Evolutionary conservation across 2,113 vertebrate species (phyloP).

Genomic region (Galemys pyrenaicus): DNA sequence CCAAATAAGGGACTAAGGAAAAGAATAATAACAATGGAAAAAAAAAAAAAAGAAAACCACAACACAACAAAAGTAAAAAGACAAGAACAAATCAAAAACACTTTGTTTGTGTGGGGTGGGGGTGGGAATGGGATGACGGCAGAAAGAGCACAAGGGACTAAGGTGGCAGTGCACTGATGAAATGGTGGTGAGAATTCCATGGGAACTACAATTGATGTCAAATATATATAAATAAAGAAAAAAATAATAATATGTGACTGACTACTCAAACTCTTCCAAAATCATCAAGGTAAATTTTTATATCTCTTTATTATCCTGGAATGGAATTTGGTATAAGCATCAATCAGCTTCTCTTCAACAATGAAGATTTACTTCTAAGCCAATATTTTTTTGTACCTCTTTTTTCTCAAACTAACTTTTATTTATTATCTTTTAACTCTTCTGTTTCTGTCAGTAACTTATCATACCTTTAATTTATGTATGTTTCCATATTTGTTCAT

Average conservation of each 20-base stretch:
- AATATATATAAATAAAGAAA: too few species aligned
- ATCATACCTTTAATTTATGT: not conserved
- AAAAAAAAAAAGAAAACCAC: too few species aligned
- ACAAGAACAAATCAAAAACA: too few species aligned
- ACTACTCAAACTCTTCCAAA: not conserved
- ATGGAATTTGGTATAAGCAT: not conserved
- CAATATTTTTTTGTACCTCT: not conserved
- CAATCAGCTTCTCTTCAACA: not conserved
- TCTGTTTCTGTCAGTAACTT: not conserved
- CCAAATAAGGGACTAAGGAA: too few species aligned
- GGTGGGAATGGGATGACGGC: too few species aligned
- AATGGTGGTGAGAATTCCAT: too few species aligned
- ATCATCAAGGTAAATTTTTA: not conserved
- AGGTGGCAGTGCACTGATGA: too few species aligned
- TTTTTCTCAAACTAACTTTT: not conserved
- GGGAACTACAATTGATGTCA: too few species aligned
- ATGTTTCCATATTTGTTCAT: not conserved
- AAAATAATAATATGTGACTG: not conserved
- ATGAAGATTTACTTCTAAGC: not conserved
- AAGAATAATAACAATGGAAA: too few species aligned
- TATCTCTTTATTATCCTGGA: not conserved
- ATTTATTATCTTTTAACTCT: not conserved
- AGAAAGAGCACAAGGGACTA: too few species aligned
- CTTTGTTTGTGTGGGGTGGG: too few species aligned
- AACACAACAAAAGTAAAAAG: too few species aligned